Base-by-base conservation (phyloP, 1,140 invertebrate species). In the Protaetia brevitarsis region DNA sequence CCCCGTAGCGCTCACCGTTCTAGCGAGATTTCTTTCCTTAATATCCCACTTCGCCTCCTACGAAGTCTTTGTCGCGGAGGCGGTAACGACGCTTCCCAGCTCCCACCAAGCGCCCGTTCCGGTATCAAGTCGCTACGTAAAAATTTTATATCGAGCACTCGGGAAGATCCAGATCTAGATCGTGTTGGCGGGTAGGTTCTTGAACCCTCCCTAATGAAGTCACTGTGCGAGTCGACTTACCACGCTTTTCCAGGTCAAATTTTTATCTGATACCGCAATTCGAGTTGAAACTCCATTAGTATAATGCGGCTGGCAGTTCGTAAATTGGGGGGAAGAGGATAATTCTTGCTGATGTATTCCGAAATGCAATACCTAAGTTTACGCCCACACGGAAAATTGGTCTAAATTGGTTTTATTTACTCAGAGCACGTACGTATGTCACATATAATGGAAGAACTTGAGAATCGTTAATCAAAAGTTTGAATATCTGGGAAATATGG, bases 231-330 rank as follows among this genome's bases (percentile, higher is more conserved):
- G n/a, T n/a, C n/a, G n/a, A n/a, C n/a, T n/a, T n/a, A n/a, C 41
- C 41, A 51, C 41, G 41, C 3, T 51, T 51, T 51, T 51, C 41
- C 16, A 51, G 41, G 41, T 51, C 41, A 23, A 23, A 51, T 23
- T 1, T 34, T 34, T 34, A 34, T 34, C 31, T 34, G 13, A 8
- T n/a, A n/a, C 13, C 13, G 31, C 13, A 34, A 34, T 34, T 34
- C 31, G 8, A 34, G 5, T 1, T 11, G 13, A 8, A 23, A 3
- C 41, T 51, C 26, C 41, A 23, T 51, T 19, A 19, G 41, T 51
- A 51, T 23, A 23, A 51, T 23, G 26, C 41, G n/a, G n/a, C n/a
- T n/a, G n/a, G n/a, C n/a, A n/a, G n/a, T 21, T 51, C 13, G 19
- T 51, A 19, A 51, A 19, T 19, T 51, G 26, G 7, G 41, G 19